Percentiles rank a stretch among this genome's conserved stretches.
Evolutionary conservation across 2,113 vertebrate genomes (phyloP).

Genomic region (Clinocottus analis): DNA sequence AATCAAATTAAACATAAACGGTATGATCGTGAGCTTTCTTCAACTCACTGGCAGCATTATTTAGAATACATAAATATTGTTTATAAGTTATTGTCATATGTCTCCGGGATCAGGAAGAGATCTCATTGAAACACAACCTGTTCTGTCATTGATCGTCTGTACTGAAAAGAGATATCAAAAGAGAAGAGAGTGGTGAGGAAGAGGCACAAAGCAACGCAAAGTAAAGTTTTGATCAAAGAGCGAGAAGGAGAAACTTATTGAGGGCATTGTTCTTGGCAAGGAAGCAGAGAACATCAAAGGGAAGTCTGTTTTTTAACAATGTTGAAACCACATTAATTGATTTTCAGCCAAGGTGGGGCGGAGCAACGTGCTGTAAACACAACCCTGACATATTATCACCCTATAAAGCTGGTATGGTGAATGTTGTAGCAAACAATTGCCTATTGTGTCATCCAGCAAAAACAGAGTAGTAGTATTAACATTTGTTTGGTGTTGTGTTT

Average conservation of each 20-base stretch:
- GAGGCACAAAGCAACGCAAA: slow-evolving; percentile 15
- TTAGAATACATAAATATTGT: slow-evolving; percentile 28
- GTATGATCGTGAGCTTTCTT: background rate
- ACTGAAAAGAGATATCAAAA: slow-evolving; percentile 15
- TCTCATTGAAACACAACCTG: background rate
- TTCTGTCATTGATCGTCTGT: background rate
- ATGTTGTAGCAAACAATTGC: background rate
- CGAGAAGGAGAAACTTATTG: background rate
- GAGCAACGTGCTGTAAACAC: background rate
- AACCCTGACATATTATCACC: background rate
- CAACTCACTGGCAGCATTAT: slow-evolving; percentile 11
- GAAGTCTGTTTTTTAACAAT: background rate
- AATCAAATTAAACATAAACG: background rate
- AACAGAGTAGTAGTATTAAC: background rate
- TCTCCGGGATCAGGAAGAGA: slow-evolving; percentile 14
- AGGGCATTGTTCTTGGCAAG: background rate
- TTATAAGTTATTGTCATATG: slow-evolving; percentile 11
- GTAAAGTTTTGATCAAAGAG: slow-evolving; percentile 11
- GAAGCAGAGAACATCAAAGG: slow-evolving; percentile 5
- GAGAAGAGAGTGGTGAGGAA: background rate
- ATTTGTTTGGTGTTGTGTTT: background rate
- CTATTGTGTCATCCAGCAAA: background rate
- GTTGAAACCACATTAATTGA: background rate
- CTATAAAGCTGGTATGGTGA: background rate
- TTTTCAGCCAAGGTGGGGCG: background rate